Percentiles rank a stretch among this genome's conserved stretches.
These are phyloP conservation scores for Amiota communis DNA, from an alignment of 2,888 invertebrate genomes.

Conservation along the genomic window DNA sequence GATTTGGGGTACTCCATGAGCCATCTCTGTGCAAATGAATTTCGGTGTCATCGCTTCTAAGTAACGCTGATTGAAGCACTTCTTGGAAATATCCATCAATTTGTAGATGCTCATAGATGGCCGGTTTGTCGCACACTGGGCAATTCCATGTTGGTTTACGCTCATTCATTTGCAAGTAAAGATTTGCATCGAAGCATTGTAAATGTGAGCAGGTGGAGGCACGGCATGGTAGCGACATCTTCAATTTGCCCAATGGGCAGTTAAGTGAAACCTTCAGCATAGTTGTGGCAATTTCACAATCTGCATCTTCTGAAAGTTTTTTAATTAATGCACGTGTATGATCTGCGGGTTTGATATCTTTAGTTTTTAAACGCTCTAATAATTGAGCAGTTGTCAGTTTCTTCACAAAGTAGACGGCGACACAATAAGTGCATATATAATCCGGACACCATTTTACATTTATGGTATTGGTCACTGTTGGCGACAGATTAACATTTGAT, in stretches of 20 bases:
- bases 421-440: conserved; percentile 86
- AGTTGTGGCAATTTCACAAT: conserved; percentile 96
- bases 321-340: conserved; percentile 93
- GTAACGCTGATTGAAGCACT: conserved; percentile 81
- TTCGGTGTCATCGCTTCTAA: conserved; percentile 83
- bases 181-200: conserved; percentile 97
- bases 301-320: conserved; percentile 91
- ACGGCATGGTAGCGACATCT: conserved; percentile 88
- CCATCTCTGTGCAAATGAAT: conserved; percentile 89
- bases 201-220: conserved; percentile 94
- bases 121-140: conserved; percentile 96
- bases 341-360: conserved; percentile 91
- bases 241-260: conserved; percentile 95
- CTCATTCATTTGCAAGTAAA: conserved; percentile 98
- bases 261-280: conserved; percentile 93
- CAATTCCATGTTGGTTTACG: conserved; percentile 98
- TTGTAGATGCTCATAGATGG: conserved; percentile 91
- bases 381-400: conserved; percentile 89
- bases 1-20: conserved; percentile 84
- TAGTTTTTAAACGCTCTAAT: conserved; percentile 85
- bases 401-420: conserved; percentile 89
- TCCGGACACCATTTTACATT: conserved; percentile 94
- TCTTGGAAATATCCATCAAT: conserved; percentile 96
- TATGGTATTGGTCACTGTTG: conserved; percentile 88
- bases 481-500: conserved; percentile 86